These are phyloP conservation scores for Aporophyla nigra DNA, from an alignment of 2,888 invertebrate genomes.

Conservation along the genomic window DNA sequence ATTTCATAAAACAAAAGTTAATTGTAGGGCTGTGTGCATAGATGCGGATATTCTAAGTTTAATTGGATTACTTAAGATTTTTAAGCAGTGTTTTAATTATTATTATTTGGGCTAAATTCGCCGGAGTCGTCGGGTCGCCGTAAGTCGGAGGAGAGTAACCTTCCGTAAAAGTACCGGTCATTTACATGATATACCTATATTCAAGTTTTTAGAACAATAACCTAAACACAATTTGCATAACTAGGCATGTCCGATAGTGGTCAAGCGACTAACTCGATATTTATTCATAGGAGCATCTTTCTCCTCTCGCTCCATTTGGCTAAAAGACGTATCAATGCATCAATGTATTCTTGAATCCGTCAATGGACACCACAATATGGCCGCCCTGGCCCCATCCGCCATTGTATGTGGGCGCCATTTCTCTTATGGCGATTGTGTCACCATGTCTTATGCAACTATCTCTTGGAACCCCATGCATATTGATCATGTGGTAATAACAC, in stretches of 20 bases:
- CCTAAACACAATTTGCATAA: background rate
- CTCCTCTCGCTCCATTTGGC: constrained; percentile 6
- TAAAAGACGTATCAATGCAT: constrained; percentile 16
- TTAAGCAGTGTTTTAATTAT: background rate
- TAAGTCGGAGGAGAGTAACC: background rate
- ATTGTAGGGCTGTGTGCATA: constrained; percentile 53
- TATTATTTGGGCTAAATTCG: background rate
- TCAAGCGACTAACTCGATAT: background rate
- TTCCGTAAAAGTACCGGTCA: background rate
- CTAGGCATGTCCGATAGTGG: no score
- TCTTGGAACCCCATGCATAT: constrained; percentile 37
- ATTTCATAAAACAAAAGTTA: constrained; percentile 63
- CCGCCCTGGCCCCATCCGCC: constrained; percentile 5
- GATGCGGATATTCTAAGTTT: constrained; percentile 15
- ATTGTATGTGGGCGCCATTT: constrained; percentile 41
- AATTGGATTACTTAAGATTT: constrained; percentile 29
- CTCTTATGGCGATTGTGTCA: constrained; percentile 52
- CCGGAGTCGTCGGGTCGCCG: no score
- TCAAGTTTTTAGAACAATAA: background rate
- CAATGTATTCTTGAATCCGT: constrained; percentile 32
- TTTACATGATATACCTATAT: background rate
- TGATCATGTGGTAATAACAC: constrained; percentile 20
- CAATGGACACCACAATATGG: constrained; percentile 31
- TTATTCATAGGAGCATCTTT: constrained; percentile 16
- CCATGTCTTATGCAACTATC: constrained; percentile 39